Evolutionary conservation across 2,113 vertebrate species (phyloP).

Genomic region (Okapia johnstoni): DNA sequence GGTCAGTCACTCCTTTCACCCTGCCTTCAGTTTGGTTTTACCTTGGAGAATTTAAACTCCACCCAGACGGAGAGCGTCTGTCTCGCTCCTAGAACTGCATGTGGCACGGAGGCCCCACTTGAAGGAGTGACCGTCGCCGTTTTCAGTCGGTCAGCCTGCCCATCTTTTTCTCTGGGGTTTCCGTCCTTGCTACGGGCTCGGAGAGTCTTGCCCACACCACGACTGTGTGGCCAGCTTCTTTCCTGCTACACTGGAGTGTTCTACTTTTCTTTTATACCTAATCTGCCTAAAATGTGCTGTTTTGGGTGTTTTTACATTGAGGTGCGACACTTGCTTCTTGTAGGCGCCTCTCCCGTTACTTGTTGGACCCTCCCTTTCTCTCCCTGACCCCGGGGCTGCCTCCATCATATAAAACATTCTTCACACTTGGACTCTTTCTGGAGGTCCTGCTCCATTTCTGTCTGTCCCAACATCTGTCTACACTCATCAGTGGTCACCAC

Average conservation of each 20-base stretch:
- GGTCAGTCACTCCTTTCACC: neutral
- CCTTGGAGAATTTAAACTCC: rapidly evolving
- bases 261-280: neutral
- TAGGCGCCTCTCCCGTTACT: neutral
- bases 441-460: rapidly evolving
- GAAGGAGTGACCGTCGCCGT: neutral
- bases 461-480: neutral
- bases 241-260: neutral
- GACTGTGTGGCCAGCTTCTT: neutral
- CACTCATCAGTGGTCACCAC: rapidly evolving
- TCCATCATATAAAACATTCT: rapidly evolving
- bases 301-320: neutral
- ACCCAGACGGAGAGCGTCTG: neutral
- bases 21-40: neutral
- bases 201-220: neutral
- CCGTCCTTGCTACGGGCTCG: rapidly evolving
- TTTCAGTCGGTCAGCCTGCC: neutral
- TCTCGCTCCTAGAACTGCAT: neutral
- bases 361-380: neutral
- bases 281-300: neutral
- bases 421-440: neutral
- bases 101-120: too few relatives aligned
- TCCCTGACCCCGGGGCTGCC: neutral
- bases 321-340: neutral
- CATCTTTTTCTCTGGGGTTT: neutral